Evolutionary conservation across 30 jellyfish, hydroid and myxozoan genomes (phyloP).

Genomic region (Cassiopea andromeda): DNA sequence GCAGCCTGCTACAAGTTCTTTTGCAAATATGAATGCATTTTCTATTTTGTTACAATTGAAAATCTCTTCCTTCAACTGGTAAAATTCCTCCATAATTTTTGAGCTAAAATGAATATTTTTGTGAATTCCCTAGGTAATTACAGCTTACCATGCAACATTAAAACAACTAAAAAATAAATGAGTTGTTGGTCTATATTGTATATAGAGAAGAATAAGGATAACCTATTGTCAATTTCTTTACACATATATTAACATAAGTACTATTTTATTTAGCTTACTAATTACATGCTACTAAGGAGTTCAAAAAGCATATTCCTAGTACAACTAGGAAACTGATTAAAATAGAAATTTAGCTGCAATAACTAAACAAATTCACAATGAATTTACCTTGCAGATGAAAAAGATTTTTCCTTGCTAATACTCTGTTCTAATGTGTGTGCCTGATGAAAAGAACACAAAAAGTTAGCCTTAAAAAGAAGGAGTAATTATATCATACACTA

Average conservation of each 20-base stretch:
- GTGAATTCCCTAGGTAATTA: not conserved
- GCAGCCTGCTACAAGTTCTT: constrained; percentile 52
- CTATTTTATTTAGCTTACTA: too few relatives aligned
- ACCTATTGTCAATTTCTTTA: too few relatives aligned
- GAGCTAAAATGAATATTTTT: constrained; percentile 26
- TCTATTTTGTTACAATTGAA: constrained; percentile 39
- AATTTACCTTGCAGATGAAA: not conserved
- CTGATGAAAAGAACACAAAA: not conserved
- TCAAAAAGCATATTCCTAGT: too few relatives aligned
- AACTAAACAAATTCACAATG: not conserved
- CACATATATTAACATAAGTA: too few relatives aligned
- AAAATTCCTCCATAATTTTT: constrained; percentile 48
- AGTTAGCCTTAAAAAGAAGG: not conserved
- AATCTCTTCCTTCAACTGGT: constrained; percentile 45
- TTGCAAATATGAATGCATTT: constrained; percentile 49
- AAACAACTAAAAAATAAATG: too few relatives aligned
- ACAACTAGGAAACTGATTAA: too few relatives aligned
- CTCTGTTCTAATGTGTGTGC: not conserved
- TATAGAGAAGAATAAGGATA: too few relatives aligned
- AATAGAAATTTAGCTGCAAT: too few relatives aligned
- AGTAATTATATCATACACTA: not conserved
- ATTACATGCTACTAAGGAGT: too few relatives aligned
- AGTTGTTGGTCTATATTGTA: too few relatives aligned
- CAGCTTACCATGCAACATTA: too few relatives aligned
- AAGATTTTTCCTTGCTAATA: not conserved